A percentile compares a stretch with the other conserved stretches of the same genome.
phyloP scores from a whole-genome alignment of 2,113 vertebrate genomes.

The Paramormyrops kingsleyae region DNA sequence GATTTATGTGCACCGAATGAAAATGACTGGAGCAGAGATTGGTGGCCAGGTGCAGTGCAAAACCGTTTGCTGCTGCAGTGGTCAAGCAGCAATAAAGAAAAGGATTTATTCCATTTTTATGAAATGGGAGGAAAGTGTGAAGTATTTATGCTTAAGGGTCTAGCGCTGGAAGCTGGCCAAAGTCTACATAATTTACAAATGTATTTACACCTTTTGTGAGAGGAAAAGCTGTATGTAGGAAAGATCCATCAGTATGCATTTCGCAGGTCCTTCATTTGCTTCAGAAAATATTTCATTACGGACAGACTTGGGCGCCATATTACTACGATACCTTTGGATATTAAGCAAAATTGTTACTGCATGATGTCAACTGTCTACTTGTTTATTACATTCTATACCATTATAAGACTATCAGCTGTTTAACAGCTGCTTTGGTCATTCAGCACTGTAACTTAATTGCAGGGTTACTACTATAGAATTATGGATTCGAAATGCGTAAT shows the following conservation, averaged over 20 bases:
- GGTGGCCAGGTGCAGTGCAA: neutral
- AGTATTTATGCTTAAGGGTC: slow-evolving; percentile 5
- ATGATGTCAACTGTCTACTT: neutral
- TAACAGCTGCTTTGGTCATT: neutral
- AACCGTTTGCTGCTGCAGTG: neutral
- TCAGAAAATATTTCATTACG: neutral
- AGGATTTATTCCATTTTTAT: neutral
- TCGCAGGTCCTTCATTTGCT: neutral
- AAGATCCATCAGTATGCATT: neutral
- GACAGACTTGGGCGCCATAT: neutral
- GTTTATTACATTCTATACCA: neutral
- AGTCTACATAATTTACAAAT: neutral
- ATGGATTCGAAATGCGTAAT: neutral
- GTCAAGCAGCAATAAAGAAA: neutral
- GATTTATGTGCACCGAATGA: neutral
- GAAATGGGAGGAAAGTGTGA: neutral
- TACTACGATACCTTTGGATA: neutral
- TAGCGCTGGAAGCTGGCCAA: slow-evolving; percentile 19
- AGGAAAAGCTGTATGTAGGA: neutral
- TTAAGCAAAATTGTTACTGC: neutral
- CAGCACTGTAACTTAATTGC: neutral
- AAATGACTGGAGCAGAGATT: neutral
- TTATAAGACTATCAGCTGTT: neutral
- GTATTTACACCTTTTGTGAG: neutral
- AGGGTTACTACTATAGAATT: slow-evolving; percentile 7